Evolutionary conservation across 2,113 vertebrate species (phyloP), one percentile per base, ranked within the genome.

Genomic region (Ageneiosus marmoratus): DNA sequence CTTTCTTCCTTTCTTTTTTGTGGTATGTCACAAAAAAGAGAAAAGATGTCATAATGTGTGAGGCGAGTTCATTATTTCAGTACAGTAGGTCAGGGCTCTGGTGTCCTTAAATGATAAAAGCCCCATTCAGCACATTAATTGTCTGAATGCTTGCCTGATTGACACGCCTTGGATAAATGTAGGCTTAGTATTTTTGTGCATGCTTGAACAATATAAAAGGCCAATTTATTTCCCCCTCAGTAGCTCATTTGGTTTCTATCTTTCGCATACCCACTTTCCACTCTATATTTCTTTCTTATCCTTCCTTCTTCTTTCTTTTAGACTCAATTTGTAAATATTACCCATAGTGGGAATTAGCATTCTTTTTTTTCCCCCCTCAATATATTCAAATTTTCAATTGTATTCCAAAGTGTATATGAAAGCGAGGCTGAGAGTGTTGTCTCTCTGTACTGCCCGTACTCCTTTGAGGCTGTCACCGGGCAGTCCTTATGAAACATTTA

Each of bases 291-390:
- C 65, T 88, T 84, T 85, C 82, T 83, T 88, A 86, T 87, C 78
- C 81, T 89, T 85, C 27, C 82, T 84, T 27, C 48, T 44, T 81
- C 77, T 60, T 77, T 87, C 82, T 91, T 86, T 92, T 88, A 88
- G 88, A 89, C 90, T 91, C 90, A 92, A 94, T 94, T 94, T 93
- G 93, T 92, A 94, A 95, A 94, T 93, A 94, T 93, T 94, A 93
- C 91, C 91, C 91, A 85, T 86, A 89, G 90, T 90, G 91, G 91
- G 91, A 94, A 94, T 93, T 92, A 91, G 90, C 89, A 82, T 22
- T 51, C 84, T 29, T 29, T 5, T 55, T 58, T 56, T 41, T 53
- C 11, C 91, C 11, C 91, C 90, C 91, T 29, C 44, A 79, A 82
- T 83, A 89, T 90, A 89, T 92, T 93, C 90, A 92, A 91, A 91